These are phyloP conservation scores for Luidia sarsii DNA, from an alignment of 53 echinoderm and acorn worm genomes.

Conservation along the genomic window DNA sequence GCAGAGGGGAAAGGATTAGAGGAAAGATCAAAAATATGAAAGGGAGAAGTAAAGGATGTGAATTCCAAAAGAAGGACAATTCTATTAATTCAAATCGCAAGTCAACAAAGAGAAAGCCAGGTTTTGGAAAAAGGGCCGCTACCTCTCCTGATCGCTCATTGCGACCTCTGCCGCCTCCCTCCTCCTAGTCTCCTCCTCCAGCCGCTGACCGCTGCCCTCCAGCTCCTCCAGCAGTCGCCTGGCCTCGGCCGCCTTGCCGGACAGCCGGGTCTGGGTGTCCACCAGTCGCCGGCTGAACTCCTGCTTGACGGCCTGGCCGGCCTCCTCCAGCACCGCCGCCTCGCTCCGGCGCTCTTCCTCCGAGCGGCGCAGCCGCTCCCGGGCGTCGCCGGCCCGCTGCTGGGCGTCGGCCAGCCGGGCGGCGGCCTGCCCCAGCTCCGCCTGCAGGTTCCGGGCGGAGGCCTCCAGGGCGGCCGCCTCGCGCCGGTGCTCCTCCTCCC, in stretches of 20 bases:
- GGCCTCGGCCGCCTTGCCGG: constrained; percentile 63
- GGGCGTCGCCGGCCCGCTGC: constrained; percentile 41
- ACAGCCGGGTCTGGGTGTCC: constrained; percentile 83
- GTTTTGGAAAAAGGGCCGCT: no score
- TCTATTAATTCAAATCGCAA: no score
- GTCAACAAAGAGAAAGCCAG: no score
- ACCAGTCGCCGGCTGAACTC: constrained; percentile 87
- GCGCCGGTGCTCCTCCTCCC: background rate
- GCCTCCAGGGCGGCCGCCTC: constrained; percentile 2
- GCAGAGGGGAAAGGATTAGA: no score
- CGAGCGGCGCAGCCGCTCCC: constrained; percentile 14
- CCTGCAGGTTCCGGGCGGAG: constrained; percentile 12
- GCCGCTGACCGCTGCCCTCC: background rate
- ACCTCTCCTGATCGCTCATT: background rate
- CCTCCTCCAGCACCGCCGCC: constrained; percentile 66
- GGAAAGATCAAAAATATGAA: no score
- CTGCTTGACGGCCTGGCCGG: constrained; percentile 63
- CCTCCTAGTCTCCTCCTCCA: constrained; percentile 35
- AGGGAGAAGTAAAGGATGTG: no score
- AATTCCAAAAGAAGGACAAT: no score
- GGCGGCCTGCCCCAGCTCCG: constrained; percentile 31
- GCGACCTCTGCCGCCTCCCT: constrained; percentile 23
- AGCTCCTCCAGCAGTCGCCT: constrained; percentile 50
- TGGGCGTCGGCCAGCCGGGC: constrained; percentile 27
- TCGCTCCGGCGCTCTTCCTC: constrained; percentile 50